phyloP scores from a whole-genome alignment of 2,113 vertebrate genomes.

The Neotragus moschatus region DNA sequence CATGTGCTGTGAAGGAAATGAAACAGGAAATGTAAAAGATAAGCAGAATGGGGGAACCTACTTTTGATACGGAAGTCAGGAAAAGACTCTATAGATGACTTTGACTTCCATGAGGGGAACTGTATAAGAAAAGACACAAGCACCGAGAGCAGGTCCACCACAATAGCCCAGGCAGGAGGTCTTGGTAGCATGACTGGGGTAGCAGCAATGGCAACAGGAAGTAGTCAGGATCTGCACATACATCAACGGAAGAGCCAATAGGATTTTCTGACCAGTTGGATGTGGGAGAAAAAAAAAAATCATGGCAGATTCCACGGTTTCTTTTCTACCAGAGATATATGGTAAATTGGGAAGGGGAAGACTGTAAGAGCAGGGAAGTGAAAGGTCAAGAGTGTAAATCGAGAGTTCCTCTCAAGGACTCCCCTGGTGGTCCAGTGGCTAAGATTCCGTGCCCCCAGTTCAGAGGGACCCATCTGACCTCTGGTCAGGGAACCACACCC shows the following conservation, averaged over 20 bases:
- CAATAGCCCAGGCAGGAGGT: not conserved
- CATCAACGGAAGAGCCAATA: fast-evolving
- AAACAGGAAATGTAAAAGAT: not conserved
- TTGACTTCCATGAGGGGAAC: not conserved
- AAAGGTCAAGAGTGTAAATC: not conserved
- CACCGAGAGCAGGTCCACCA: fast-evolving
- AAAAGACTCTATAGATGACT: not conserved
- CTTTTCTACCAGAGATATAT: not conserved
- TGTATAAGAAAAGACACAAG: not conserved
- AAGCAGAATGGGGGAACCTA: not conserved
- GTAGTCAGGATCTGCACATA: not conserved
- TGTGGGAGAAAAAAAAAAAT: not conserved
- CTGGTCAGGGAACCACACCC: not conserved
- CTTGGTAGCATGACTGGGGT: fast-evolving
- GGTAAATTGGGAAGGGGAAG: not conserved
- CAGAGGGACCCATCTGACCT: not conserved
- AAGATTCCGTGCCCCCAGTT: not conserved
- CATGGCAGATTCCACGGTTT: not conserved
- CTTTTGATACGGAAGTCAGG: not conserved
- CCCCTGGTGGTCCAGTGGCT: not conserved
- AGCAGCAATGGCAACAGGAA: not conserved
- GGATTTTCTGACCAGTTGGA: not conserved
- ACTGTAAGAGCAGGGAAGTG: not conserved
- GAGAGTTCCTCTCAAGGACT: not conserved
- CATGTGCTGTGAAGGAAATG: not conserved